phyloP scores from a whole-genome alignment of 2,113 vertebrate genomes.

The Corythoichthys haematopterus region DNA sequence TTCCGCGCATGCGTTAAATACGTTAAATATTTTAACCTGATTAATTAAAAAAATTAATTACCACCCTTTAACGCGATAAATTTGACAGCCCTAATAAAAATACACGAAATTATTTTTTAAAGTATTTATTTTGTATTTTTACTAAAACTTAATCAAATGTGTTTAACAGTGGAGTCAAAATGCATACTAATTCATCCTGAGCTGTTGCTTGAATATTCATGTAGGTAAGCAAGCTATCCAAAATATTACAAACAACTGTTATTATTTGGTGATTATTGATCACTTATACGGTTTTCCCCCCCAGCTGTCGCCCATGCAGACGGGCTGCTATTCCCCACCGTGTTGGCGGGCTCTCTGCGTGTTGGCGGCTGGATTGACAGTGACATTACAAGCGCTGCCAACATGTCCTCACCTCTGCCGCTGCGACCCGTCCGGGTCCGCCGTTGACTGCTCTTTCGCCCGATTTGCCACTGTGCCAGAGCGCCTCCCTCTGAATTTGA shows the following conservation, averaged over 20 bases:
- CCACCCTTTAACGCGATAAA: too few species aligned
- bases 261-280: neutral
- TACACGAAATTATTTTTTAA: too few species aligned
- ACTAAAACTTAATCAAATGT: too few species aligned
- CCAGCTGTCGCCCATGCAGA: constrained; percentile 38
- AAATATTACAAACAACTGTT: neutral
- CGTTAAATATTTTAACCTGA: too few species aligned
- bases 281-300: neutral
- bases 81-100: too few species aligned
- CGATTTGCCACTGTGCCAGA: constrained; percentile 66
- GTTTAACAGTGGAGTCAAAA: too few species aligned
- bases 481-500: constrained; percentile 60
- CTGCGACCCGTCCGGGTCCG: constrained; percentile 61
- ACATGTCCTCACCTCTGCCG: constrained; percentile 72
- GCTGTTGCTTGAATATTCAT: neutral
- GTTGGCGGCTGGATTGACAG: constrained; percentile 42
- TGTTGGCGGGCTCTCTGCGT: constrained; percentile 58
- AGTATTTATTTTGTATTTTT: neutral
- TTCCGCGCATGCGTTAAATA: too few species aligned
- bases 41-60: too few species aligned
- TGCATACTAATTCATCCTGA: too few species aligned
- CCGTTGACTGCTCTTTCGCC: constrained; percentile 72
- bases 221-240: neutral
- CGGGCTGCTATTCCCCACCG: constrained; percentile 53
- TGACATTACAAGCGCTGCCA: constrained; percentile 38